Base-by-base conservation (phyloP, 2,113 vertebrate species). In the Oophaga pumilio region DNA sequence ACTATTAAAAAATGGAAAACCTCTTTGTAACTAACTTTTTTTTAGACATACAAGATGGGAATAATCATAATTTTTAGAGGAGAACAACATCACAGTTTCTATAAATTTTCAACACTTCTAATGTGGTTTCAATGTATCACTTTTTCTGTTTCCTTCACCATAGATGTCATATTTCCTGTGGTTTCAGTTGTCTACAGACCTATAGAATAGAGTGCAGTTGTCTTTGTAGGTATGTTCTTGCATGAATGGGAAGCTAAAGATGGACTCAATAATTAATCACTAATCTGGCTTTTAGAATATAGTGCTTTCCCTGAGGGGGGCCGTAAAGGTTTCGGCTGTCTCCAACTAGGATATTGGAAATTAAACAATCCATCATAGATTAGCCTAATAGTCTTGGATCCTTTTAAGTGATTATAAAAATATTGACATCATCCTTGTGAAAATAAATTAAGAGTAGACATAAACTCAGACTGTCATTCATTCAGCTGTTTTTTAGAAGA, bases 211-310 rank as follows among this genome's bases (percentile, higher is more conserved):
- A 24, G 43, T 76, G 14, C 13, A 22, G 28, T n/a, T 68, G 11
- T 49, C 85, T 57, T 22, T 79, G 76, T 24, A 66, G 76, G 73
- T 60, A 78, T 64, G 57, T 64, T 64, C n/a, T 28, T 66, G 74
- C 15, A 28, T 73, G 52, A 84, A 73, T 73, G 71, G 26, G 53
- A 33, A 33, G 60, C 69, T 68, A 86, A 64, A 53, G 14, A 68
- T 9, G 6, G 18, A 50, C n/a, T 79, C 76, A 86, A 69, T n/a
- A 66, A 79, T 86, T 79, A 86, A 56, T 86, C 43, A 79, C 50
- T 6, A 53, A 10, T 20, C 8, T 64, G 50, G 49, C 85, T 66
- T 79, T 79, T 78, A 78, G 85, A 60, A 43, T n/a, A 28, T 10
- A 68, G 60, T 69, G 18, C 85, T 52, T 78, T 64, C 74, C 53